Percentiles rank a stretch among this genome's conserved stretches.
These are phyloP conservation scores for Enteromius argenteus DNA, from an alignment of 2,797 vertebrate genomes.

Conservation along the genomic window DNA sequence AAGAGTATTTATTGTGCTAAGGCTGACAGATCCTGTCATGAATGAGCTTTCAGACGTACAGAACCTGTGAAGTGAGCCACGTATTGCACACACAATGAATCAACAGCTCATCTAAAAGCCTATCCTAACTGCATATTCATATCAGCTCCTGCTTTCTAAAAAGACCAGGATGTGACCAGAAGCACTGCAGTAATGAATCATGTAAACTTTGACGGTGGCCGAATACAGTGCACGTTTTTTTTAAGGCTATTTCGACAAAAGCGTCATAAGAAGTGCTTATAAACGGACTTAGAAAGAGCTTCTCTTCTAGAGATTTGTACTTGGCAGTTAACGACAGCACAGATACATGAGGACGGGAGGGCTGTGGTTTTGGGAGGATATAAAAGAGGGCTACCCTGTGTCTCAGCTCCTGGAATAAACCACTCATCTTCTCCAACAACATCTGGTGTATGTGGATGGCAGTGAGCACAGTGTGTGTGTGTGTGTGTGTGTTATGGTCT, in stretches of 20 bases:
- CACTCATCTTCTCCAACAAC: slow-evolving; percentile 33
- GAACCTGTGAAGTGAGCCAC: not conserved
- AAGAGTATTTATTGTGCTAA: slow-evolving; percentile 18
- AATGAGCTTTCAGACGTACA: not conserved
- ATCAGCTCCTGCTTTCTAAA: not conserved
- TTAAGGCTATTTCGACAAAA: slow-evolving; percentile 55
- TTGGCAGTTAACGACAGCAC: slow-evolving; percentile 58
- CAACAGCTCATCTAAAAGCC: not conserved
- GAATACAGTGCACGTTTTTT: slow-evolving; percentile 46
- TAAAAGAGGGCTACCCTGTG: slow-evolving; percentile 59
- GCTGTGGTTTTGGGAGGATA: slow-evolving; percentile 28
- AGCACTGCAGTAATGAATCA: slow-evolving; percentile 45
- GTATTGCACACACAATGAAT: not conserved
- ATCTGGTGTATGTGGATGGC: slow-evolving; percentile 17
- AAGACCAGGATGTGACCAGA: slow-evolving; percentile 19
- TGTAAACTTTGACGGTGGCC: slow-evolving; percentile 24
- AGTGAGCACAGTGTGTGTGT: slow-evolving; percentile 9
- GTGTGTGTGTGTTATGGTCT: not conserved
- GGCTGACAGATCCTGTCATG: slow-evolving; percentile 16
- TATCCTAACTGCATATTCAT: not conserved
- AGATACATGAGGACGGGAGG: slow-evolving; percentile 26
- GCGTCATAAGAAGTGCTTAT: slow-evolving; percentile 55
- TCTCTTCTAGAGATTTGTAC: slow-evolving; percentile 50
- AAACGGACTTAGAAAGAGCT: slow-evolving; percentile 46
- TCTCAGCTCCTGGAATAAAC: slow-evolving; percentile 3